These are phyloP conservation scores for Otolemur crassicaudatus DNA, from an alignment of 2,797 vertebrate species.

Conservation along the genomic window DNA sequence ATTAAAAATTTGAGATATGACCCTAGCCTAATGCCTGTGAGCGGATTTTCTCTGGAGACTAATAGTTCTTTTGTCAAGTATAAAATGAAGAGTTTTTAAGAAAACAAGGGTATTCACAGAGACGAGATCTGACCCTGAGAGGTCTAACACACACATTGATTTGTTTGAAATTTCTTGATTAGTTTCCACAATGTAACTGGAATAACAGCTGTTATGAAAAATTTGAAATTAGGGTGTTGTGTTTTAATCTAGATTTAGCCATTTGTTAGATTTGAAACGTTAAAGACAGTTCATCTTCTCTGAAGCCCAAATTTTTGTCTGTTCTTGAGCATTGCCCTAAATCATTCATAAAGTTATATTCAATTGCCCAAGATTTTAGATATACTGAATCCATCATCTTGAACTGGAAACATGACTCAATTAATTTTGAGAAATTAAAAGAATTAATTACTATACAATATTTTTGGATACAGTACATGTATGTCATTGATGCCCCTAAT, in stretches of 20 bases:
- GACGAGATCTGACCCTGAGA: not conserved
- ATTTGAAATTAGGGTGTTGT: not conserved
- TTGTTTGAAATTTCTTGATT: conserved; percentile 43
- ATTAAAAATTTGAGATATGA: not conserved
- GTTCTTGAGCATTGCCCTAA: not conserved
- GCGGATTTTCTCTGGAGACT: not conserved
- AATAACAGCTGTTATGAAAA: not conserved
- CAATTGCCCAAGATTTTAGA: not conserved
- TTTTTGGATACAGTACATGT: not conserved
- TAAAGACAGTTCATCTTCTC: not conserved
- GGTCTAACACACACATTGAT: not conserved
- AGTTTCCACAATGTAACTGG: not conserved
- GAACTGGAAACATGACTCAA: not conserved
- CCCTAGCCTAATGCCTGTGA: not conserved
- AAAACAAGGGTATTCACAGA: not conserved
- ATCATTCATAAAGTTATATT: not conserved
- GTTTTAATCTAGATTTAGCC: not conserved
- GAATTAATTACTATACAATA: not conserved
- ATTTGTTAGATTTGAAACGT: not conserved
- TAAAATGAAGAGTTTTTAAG: not conserved
- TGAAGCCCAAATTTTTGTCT: not conserved
- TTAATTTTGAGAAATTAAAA: not conserved
- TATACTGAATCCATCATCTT: not conserved
- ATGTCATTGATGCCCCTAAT: not conserved
- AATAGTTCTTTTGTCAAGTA: not conserved